Percentiles rank a stretch among this genome's conserved stretches.
phyloP scores from a whole-genome alignment of 2,113 vertebrate genomes.

The Speoplatyrhinus poulsoni region DNA sequence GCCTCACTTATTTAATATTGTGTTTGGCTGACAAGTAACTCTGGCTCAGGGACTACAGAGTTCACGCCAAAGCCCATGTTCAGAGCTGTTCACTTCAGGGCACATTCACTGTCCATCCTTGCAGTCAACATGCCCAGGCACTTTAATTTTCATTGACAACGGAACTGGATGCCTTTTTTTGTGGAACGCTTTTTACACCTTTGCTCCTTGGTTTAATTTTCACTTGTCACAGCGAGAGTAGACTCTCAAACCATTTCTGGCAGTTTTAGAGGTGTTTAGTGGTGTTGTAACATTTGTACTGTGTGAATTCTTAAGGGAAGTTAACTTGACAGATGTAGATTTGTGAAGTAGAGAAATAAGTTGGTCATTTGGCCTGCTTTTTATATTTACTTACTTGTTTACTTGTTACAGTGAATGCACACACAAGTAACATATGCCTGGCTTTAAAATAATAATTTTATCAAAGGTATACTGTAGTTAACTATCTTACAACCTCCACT shows the following conservation, averaged over 20 bases:
- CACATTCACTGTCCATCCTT: constrained; percentile 13
- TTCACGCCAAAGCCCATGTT: constrained; percentile 30
- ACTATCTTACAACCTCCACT: too few relatives aligned
- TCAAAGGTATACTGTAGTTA: too few relatives aligned
- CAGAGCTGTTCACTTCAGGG: constrained; percentile 9
- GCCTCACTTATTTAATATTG: constrained; percentile 31
- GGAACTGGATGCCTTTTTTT: constrained; percentile 7
- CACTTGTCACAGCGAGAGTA: not conserved
- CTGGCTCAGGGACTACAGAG: constrained; percentile 9
- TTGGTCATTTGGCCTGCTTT: too few relatives aligned
- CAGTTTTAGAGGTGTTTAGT: not conserved
- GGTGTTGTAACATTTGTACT: constrained; percentile 7
- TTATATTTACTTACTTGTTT: too few relatives aligned
- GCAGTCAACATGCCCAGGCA: constrained; percentile 15
- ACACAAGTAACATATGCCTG: too few relatives aligned
- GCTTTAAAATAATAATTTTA: too few relatives aligned
- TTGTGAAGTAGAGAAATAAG: too few relatives aligned
- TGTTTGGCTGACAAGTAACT: constrained; percentile 14
- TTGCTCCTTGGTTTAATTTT: too few relatives aligned
- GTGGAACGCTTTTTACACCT: not conserved
- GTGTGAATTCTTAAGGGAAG: not conserved
- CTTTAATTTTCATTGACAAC: not conserved
- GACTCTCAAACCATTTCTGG: constrained; percentile 10
- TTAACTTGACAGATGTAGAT: too few relatives aligned
- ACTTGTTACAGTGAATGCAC: too few relatives aligned